A percentile compares a stretch with the other conserved stretches of the same genome.
Conservation (phyloP, 2,797 vertebrate genomes). For the Melanotaenia pygmaea region DNA sequence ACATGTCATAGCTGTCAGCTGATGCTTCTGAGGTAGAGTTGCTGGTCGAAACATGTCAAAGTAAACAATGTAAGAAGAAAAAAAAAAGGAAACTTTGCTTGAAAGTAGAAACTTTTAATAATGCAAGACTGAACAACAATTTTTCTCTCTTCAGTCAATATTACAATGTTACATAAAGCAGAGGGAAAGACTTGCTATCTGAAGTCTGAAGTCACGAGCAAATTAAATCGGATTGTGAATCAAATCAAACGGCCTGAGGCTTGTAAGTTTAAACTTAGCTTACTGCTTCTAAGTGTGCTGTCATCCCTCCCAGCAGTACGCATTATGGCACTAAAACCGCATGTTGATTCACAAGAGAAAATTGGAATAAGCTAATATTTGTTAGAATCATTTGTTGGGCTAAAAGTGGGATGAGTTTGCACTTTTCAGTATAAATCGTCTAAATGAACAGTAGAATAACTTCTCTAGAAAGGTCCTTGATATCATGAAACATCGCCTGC, state of each 20-base stretch:
- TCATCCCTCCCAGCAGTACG: neutral
- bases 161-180: neutral
- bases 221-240: constrained; percentile 3
- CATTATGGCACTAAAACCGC: neutral
- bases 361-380: neutral
- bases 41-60: too few relatives aligned
- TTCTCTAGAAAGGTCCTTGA: neutral
- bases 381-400: neutral
- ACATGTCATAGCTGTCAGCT: too few relatives aligned
- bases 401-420: too few relatives aligned
- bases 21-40: too few relatives aligned
- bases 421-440: neutral
- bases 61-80: too few relatives aligned
- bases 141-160: neutral
- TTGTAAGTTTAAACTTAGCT: constrained; percentile 5
- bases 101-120: too few relatives aligned
- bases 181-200: neutral
- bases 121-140: neutral
- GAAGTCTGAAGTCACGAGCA: neutral
- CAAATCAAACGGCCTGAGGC: constrained; percentile 20
- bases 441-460: neutral
- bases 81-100: too few relatives aligned
- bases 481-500: constrained; percentile 9
- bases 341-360: constrained; percentile 15
- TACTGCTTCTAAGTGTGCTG: neutral